A percentile compares a stretch with the other conserved stretches of the same genome.
Evolutionary conservation across 2,888 invertebrate genomes (phyloP).

Genomic region (Lithophane leautieri): DNA sequence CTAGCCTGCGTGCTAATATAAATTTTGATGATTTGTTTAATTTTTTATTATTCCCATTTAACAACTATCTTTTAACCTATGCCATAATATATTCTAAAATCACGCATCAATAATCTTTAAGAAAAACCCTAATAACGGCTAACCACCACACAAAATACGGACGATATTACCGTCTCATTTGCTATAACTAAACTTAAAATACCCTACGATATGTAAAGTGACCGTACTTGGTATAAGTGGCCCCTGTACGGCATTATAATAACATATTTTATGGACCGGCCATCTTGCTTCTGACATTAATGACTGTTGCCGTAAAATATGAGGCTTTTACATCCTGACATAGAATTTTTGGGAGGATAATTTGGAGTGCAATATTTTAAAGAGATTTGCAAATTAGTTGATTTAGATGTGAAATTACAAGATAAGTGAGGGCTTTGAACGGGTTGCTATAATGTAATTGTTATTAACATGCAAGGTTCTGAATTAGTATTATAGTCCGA

Average conservation of each 20-base stretch:
- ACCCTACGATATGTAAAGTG: slow-evolving; percentile 70
- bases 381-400: slow-evolving; percentile 50
- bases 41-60: too few relatives aligned
- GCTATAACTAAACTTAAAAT: slow-evolving; percentile 61
- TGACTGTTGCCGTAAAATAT: slow-evolving; percentile 80
- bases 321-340: slow-evolving; percentile 64
- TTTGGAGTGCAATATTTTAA: slow-evolving; percentile 63
- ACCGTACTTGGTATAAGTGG: slow-evolving; percentile 78
- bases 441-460: neutral
- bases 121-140: slow-evolving; percentile 1
- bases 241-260: slow-evolving; percentile 77
- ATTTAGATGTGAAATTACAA: slow-evolving; percentile 15
- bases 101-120: slow-evolving; percentile 1
- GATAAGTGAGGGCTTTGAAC: slow-evolving; percentile 25
- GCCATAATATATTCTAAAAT: neutral
- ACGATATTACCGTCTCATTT: slow-evolving; percentile 56
- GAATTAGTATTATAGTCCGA: neutral
- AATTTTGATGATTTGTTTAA: too few relatives aligned
- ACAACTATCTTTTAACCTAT: too few relatives aligned
- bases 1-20: too few relatives aligned
- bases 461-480: slow-evolving; percentile 2
- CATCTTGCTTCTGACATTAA: slow-evolving; percentile 83
- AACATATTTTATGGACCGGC: slow-evolving; percentile 79
- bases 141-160: slow-evolving; percentile 46
- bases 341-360: slow-evolving; percentile 66